Conservation (phyloP, 1,140 invertebrate species). For the Drosophila bifasciata region DNA sequence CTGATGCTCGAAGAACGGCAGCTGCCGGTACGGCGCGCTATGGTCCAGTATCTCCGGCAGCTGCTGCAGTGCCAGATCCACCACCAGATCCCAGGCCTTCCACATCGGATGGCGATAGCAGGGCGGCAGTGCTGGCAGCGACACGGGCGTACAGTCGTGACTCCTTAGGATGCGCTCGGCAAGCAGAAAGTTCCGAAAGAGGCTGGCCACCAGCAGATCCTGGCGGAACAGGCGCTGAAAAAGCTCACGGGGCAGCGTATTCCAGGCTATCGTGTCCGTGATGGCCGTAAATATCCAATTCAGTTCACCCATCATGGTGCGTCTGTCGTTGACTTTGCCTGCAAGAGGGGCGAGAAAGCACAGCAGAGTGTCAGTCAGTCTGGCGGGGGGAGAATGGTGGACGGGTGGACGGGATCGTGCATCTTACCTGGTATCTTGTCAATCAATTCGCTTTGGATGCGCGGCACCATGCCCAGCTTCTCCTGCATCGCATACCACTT, state of each 20-base stretch:
- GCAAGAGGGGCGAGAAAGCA: background rate
- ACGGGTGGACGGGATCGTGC: background rate
- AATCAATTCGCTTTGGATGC: conserved; percentile 92
- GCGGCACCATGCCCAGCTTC: conserved; percentile 91
- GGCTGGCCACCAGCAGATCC: conserved; percentile 98
- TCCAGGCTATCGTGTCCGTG: conserved; percentile 99
- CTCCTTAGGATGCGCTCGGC: conserved; percentile 98
- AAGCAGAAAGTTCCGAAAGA: conserved; percentile 98
- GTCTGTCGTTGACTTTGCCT: conserved; percentile 96
- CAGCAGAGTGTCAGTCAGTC: background rate
- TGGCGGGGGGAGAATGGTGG: no score
- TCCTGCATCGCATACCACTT: conserved; percentile 96
- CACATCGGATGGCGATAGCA: conserved; percentile 96
- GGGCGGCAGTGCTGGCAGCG: conserved; percentile 94
- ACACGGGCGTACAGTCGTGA: conserved; percentile 98
- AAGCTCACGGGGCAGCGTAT: conserved; percentile 94
- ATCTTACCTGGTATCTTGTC: conserved; percentile 92
- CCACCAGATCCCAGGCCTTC: conserved; percentile 98
- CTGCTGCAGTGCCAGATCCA: conserved; percentile 96
- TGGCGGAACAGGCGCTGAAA: conserved; percentile 99
- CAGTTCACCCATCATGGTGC: conserved; percentile 98
- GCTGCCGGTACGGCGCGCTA: conserved; percentile 89
- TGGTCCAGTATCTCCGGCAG: conserved; percentile 90
- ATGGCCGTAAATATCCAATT: conserved; percentile 99
- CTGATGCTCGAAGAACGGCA: conserved; percentile 99